phyloP scores from a whole-genome alignment of 2,797 vertebrate genomes.

The Choloepus didactylus region DNA sequence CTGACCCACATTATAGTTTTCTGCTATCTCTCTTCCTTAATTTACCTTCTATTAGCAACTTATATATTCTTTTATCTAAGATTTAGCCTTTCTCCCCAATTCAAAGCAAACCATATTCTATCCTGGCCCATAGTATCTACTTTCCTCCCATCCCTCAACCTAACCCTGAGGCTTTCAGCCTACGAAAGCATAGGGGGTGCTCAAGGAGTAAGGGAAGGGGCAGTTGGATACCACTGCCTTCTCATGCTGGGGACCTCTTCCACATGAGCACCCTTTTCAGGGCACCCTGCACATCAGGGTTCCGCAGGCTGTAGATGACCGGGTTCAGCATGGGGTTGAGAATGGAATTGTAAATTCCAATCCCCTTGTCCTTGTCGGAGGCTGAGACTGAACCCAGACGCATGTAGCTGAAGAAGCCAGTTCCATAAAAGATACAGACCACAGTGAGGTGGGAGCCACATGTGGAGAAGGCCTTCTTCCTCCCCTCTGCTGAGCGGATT shows the following conservation, averaged over 20 bases:
- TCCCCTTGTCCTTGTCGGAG: conserved; percentile 46
- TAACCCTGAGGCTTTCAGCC: background rate
- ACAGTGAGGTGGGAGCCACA: conserved; percentile 59
- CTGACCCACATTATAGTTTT: background rate
- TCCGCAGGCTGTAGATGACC: conserved; percentile 48
- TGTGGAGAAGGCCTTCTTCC: conserved; percentile 18
- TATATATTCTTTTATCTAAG: background rate
- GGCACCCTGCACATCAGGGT: conserved; percentile 4
- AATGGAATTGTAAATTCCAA: conserved; percentile 36
- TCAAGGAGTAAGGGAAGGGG: background rate
- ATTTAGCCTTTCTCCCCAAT: background rate
- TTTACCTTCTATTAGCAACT: background rate
- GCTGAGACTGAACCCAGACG: background rate
- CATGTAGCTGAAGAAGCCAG: conserved; percentile 28
- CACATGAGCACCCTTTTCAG: conserved; percentile 51
- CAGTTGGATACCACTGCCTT: background rate
- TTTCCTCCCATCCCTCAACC: background rate
- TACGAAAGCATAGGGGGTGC: background rate
- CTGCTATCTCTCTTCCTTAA: background rate
- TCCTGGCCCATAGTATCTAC: background rate
- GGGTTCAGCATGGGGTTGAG: conserved; percentile 55
- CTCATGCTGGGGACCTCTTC: background rate
- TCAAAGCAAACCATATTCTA: background rate
- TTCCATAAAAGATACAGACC: conserved; percentile 61
- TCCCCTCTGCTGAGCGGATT: background rate